A percentile compares a stretch with the other conserved stretches of the same genome.
These are phyloP conservation scores for Centropristis striata DNA, from an alignment of 2,113 vertebrate genomes.

Conservation along the genomic window DNA sequence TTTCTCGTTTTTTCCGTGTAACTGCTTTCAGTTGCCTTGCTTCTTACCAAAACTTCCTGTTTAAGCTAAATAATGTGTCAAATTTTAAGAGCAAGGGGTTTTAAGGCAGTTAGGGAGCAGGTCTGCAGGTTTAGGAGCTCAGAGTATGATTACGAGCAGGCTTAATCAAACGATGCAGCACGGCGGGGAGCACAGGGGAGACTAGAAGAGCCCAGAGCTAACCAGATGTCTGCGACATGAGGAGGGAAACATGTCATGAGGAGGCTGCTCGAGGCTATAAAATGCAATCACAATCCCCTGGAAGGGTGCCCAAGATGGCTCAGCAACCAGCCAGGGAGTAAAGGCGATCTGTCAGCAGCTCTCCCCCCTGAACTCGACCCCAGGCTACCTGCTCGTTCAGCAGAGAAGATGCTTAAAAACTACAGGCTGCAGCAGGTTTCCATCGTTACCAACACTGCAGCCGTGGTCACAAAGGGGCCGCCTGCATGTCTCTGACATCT, in stretches of 20 bases:
- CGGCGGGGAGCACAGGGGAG: constrained; percentile 57
- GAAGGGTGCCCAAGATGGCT: constrained; percentile 61
- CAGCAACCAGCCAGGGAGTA: constrained; percentile 44
- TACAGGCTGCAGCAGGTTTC: constrained; percentile 15
- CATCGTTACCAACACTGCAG: constrained; percentile 13
- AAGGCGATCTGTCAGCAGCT: constrained; percentile 46
- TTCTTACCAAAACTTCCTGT: neutral
- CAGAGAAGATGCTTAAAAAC: constrained; percentile 20
- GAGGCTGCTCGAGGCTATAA: constrained; percentile 53
- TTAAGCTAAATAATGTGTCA: neutral
- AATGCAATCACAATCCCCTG: constrained; percentile 71
- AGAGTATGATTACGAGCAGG: constrained; percentile 52
- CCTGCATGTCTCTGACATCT: constrained; percentile 34
- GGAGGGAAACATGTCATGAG: constrained; percentile 57
- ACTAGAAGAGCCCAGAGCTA: constrained; percentile 68
- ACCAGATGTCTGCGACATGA: constrained; percentile 69
- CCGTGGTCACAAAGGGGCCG: constrained; percentile 12
- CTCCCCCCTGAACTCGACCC: constrained; percentile 48
- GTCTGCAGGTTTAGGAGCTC: constrained; percentile 30
- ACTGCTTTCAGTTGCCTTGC: neutral
- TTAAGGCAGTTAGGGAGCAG: neutral
- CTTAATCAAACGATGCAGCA: constrained; percentile 72
- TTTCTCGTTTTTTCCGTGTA: neutral
- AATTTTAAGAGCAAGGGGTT: neutral
- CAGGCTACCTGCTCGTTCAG: constrained; percentile 41